Base-by-base conservation (phyloP, 2,113 vertebrate genomes). In the Megaleporinus macrocephalus region DNA sequence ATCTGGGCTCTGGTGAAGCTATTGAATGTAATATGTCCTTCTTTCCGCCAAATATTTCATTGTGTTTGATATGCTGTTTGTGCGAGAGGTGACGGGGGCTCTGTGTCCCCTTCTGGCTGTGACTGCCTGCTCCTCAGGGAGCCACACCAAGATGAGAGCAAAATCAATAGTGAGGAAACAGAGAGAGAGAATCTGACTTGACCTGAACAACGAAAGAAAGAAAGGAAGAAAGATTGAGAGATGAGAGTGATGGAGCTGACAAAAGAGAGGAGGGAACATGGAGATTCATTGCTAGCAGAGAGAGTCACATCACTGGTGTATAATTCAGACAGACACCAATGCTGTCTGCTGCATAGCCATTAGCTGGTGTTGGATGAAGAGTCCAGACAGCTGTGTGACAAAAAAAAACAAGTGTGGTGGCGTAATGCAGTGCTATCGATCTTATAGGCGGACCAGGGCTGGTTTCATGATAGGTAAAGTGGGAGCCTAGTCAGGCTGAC, bases 111-210 rank as follows among this genome's bases (percentile, higher is more conserved):
- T 65, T 73, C 74, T 9, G 44, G 47, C 74, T 61, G 63, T 57
- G 53, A 74, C 76, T 36, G 57, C 69, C 79, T 27, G 63, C 41
- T 81, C 69, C 69, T 74, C 61, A 63, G 82, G 49, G 30, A 81
- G 41, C 55, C 22, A 57, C 53, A 55, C 73, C 15, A 73, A 74
- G 74, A 83, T 83, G 85, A 81, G 62, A 57, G 69, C 6, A 68
- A 81, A 84, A 86, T 86, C 85, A 49, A 83, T 86, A 81, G 59
- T 78, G 62, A 84, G 26, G 76, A 59, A 83, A 57, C 36, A 44
- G 62, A 63, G 49, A 57, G 53, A 36, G 29, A 26, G 57, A 33
- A 44, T 80, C 27, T 65, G 69, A 83, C 81, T 69, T 78, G 81
- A 86, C 77, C 86, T 49, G 61, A 85, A 73, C 53, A 62, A 79